Conservation (phyloP, 2,797 vertebrate genomes). For the Sus cebifrons region DNA sequence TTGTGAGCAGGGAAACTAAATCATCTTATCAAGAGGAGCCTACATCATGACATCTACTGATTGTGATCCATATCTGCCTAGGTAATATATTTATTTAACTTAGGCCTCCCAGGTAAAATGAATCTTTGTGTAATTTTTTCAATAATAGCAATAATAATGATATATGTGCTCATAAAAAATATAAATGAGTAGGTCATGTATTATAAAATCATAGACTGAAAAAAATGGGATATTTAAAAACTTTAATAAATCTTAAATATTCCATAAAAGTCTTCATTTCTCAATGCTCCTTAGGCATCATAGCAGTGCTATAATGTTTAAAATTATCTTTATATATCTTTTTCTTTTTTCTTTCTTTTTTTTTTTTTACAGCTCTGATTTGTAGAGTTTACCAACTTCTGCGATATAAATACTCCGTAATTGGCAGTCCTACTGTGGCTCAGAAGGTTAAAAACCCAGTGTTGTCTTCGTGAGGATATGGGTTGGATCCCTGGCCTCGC, state of each 20-base stretch:
- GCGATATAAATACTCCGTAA: not conserved
- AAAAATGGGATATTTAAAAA: conserved; percentile 73
- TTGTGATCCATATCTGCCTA: conserved; percentile 54
- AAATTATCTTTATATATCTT: not conserved
- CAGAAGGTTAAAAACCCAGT: no score
- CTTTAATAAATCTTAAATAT: conserved; percentile 75
- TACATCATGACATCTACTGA: not conserved
- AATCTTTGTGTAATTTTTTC: conserved; percentile 75
- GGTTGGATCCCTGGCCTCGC: no score
- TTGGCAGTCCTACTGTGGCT: no score
- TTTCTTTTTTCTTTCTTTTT: not conserved
- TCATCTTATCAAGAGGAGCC: conserved; percentile 42
- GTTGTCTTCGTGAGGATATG: no score
- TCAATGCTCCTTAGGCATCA: conserved; percentile 36
- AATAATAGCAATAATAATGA: conserved; percentile 75
- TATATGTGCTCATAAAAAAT: conserved; percentile 68
- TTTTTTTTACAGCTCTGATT: not conserved
- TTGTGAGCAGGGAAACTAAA: conserved; percentile 8
- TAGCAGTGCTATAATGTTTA: conserved; percentile 1
- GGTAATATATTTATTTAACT: conserved; percentile 75
- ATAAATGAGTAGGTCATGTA: conserved; percentile 59
- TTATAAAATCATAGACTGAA: conserved; percentile 74
- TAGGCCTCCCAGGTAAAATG: conserved; percentile 30
- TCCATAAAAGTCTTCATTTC: conserved; percentile 54
- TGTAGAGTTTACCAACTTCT: conserved; percentile 14